Percentiles rank a stretch among this genome's conserved stretches.
These are phyloP conservation scores for Telenomus remus DNA, from an alignment of 1,140 invertebrate species.

Conservation along the genomic window DNA sequence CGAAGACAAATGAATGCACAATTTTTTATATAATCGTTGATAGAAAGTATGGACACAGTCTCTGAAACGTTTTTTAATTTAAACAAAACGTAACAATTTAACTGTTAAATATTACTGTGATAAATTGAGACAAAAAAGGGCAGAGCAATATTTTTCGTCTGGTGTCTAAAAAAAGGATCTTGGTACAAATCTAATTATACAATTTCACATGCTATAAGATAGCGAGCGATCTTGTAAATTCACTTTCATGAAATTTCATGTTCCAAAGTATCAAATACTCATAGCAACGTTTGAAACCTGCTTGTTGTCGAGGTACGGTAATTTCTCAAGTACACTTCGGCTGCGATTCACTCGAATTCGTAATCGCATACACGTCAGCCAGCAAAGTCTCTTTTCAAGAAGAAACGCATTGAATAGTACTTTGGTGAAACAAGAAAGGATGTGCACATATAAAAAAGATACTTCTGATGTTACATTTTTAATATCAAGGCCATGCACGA, in stretches of 20 bases:
- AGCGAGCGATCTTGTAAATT: constrained; percentile 40
- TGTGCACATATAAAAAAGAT: constrained; percentile 24
- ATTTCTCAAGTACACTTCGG: constrained; percentile 54
- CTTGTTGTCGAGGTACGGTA: constrained; percentile 51
- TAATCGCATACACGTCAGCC: constrained; percentile 39
- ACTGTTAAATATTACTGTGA: too few relatives aligned
- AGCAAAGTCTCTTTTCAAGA: constrained; percentile 19
- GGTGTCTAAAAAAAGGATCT: background rate
- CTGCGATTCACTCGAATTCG: constrained; percentile 50
- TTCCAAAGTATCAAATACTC: constrained; percentile 53
- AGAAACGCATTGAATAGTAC: constrained; percentile 38
- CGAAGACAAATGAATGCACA: too few relatives aligned
- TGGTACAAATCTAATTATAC: constrained; percentile 40
- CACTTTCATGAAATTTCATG: constrained; percentile 49
- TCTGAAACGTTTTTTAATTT: too few relatives aligned
- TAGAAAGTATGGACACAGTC: too few relatives aligned
- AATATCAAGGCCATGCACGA: background rate
- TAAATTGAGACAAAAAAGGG: too few relatives aligned
- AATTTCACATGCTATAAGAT: constrained; percentile 38
- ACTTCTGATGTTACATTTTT: constrained; percentile 13
- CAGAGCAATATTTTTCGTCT: background rate
- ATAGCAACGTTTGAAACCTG: constrained; percentile 47
- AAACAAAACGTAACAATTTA: too few relatives aligned
- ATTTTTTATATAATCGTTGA: too few relatives aligned
- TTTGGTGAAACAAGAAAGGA: constrained; percentile 32